A percentile compares a stretch with the other conserved stretches of the same genome.
These are phyloP conservation scores for Drosophila sp. DNA, from an alignment of 1,140 invertebrate genomes.

Conservation along the genomic window DNA sequence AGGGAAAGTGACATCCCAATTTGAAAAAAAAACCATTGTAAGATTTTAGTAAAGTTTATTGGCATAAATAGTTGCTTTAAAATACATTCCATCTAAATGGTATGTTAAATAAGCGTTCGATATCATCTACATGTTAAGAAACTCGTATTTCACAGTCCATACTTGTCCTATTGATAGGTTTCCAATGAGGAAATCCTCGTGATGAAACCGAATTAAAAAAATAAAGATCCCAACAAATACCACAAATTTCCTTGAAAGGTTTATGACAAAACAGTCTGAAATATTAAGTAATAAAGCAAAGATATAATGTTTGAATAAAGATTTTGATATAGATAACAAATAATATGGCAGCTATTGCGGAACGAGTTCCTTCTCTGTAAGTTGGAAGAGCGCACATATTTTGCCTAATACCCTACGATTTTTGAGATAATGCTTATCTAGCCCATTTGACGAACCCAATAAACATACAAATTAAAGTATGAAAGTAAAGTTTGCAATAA, in stretches of 20 bases:
- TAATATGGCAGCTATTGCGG: slow-evolving; percentile 65
- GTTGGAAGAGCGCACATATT: slow-evolving; percentile 36
- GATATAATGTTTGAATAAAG: background rate
- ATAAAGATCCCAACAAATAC: background rate
- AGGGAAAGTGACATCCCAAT: no score
- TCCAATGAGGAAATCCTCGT: no score
- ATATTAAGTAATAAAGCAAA: background rate
- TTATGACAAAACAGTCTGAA: slow-evolving; percentile 18
- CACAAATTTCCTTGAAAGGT: slow-evolving; percentile 5
- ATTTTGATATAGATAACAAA: slow-evolving; percentile 7
- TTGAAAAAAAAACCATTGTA: no score
- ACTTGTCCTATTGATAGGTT: no score
- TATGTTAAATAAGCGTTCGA: background rate
- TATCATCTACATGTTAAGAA: background rate
- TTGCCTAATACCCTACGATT: slow-evolving; percentile 48
- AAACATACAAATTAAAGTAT: slow-evolving; percentile 26
- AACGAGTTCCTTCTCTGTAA: slow-evolving; percentile 67
- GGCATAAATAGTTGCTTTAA: background rate
- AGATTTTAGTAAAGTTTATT: no score
- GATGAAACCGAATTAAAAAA: background rate
- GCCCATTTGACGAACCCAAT: slow-evolving; percentile 17
- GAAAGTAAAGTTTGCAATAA: slow-evolving; percentile 31
- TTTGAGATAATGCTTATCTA: slow-evolving; percentile 48
- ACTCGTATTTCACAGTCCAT: no score
- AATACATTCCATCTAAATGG: no score